phyloP scores from a whole-genome alignment of 2,888 invertebrate species.

The Chironomus tentans region DNA sequence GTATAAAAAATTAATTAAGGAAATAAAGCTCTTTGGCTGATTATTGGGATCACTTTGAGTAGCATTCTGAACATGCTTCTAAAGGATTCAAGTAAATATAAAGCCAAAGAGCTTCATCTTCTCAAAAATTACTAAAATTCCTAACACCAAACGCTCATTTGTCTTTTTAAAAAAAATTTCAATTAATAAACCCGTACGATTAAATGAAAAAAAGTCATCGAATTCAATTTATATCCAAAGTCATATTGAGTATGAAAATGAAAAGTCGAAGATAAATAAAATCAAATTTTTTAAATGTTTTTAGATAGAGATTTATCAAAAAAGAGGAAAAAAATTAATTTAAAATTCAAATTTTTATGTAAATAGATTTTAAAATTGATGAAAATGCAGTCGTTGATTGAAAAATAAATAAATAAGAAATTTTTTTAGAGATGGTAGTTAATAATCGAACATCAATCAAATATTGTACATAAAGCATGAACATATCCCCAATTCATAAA shows the following conservation, averaged over 20 bases:
- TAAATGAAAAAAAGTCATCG: not conserved
- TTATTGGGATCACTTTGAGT: too few species aligned
- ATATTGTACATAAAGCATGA: not conserved
- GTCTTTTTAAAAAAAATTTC: not conserved
- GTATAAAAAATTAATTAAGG: too few species aligned
- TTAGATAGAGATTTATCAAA: not conserved
- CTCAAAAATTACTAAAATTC: not conserved
- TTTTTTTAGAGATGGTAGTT: not conserved
- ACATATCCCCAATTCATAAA: not conserved
- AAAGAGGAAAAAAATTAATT: not conserved
- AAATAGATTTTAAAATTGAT: not conserved
- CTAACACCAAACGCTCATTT: not conserved
- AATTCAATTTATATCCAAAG: conserved; percentile 5
- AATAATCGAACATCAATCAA: not conserved
- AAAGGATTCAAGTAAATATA: too few species aligned
- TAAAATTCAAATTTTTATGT: not conserved
- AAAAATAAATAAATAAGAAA: not conserved
- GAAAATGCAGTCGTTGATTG: not conserved
- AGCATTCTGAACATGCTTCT: too few species aligned
- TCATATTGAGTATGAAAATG: not conserved
- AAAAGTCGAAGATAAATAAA: not conserved
- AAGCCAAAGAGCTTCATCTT: too few species aligned
- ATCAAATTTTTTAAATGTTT: conserved; percentile 7
- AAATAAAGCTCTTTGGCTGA: too few species aligned
- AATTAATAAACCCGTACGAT: not conserved